Percentiles rank a stretch among this genome's conserved stretches.
phyloP scores from a whole-genome alignment of 2,113 vertebrate genomes.

The Microcebus griseorufus region DNA sequence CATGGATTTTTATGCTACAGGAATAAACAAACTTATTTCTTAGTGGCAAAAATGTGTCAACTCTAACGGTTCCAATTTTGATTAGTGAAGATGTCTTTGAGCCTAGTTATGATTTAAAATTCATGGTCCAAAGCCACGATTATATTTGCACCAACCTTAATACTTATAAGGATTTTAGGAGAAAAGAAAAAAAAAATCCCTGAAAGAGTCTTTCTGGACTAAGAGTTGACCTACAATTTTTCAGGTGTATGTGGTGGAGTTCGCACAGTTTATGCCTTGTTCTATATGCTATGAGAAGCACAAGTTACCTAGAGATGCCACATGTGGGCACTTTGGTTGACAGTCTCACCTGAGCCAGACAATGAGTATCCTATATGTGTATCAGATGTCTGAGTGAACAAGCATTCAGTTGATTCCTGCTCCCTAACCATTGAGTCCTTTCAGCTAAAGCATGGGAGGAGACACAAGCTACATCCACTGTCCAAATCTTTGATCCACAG shows the following conservation, averaged over 20 bases:
- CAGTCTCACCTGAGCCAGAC: neutral
- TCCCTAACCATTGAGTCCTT: neutral
- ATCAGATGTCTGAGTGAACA: neutral
- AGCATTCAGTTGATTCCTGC: neutral
- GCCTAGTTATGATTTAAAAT: too few species aligned
- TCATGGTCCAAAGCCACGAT: too few species aligned
- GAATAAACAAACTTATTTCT: too few species aligned
- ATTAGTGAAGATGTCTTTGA: too few species aligned
- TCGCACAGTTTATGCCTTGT: neutral
- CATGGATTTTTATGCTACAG: too few species aligned
- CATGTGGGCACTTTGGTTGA: neutral
- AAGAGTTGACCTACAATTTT: neutral
- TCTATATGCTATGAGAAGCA: neutral
- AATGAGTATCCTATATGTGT: neutral
- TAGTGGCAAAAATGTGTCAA: too few species aligned
- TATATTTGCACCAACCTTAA: too few species aligned
- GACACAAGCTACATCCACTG: neutral
- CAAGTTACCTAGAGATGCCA: too few species aligned
- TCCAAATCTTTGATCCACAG: neutral
- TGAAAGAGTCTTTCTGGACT: neutral
- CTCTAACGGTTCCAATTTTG: too few species aligned
- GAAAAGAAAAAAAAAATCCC: neutral
- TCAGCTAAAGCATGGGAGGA: neutral
- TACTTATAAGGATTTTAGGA: neutral
- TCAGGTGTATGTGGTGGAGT: neutral